Base-by-base conservation (phyloP, 2,113 vertebrate species). In the Calyptommatus sinebrachiatus region DNA sequence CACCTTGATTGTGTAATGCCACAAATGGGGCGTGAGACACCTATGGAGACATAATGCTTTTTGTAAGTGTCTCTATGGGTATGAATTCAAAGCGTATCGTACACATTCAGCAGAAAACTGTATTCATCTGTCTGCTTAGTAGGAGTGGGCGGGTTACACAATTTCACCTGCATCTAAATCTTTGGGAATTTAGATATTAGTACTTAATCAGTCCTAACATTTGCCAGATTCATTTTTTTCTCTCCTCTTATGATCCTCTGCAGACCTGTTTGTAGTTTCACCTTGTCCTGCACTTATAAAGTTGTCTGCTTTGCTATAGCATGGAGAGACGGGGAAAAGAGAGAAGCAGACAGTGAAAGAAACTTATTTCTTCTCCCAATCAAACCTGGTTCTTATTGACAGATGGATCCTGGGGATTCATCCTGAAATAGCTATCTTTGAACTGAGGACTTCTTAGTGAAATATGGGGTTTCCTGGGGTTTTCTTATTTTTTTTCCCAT, bases 401-500 rank as follows among this genome's bases (percentile, higher is more conserved):
- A 91, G 91, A 75, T 93, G 93, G 92, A 95, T 93, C 95, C 93
- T 93, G 87, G 84, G 86, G 90, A 88, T 91, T 95, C 93, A 92
- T 92, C 88, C 89, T 61, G 69, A 91, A 89, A 90, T 84, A 88
- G 87, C 90, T 92, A 92, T 84, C 94, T 95, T 95, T 95, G 94
- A 95, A 95, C 95, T 95, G 88, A 92, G 84, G 86, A 91, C 91
- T 93, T 92, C 92, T 90, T 91, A 91, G 86, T 86, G 88, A 93
- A 95, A 88, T 87, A 88, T 83, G 91, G 90, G 90, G 91, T 89
- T 94, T 94, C 93, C 91, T 91, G 92, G 90, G 92, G 89, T 89
- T 94, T 94, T 90, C 90, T 86, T 84, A 71, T 92, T 91, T 93
- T 93, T n/a, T 93, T 66, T 80, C 50, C 79, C 89, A 92, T 91